These are phyloP conservation scores for Microplitis mediator DNA, from an alignment of 1,140 invertebrate species.

Conservation along the genomic window DNA sequence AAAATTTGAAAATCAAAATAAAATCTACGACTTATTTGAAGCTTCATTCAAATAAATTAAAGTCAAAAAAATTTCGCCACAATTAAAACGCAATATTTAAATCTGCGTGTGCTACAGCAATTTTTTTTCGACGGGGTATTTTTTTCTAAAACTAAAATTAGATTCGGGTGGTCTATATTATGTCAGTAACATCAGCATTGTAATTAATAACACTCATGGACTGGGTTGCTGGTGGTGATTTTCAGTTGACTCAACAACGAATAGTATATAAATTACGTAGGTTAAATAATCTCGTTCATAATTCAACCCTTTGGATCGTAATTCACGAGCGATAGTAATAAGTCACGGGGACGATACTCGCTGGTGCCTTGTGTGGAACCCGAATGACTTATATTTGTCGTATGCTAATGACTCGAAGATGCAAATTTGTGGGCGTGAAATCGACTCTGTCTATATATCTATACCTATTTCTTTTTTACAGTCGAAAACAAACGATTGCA, in stretches of 20 bases:
- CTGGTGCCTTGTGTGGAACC: neutral
- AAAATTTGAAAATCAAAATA: too few species aligned
- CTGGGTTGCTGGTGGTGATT: slow-evolving; percentile 10
- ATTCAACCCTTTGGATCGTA: slow-evolving; percentile 51
- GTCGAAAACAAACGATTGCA: slow-evolving; percentile 30
- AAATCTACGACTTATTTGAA: too few species aligned
- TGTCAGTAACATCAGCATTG: slow-evolving; percentile 28
- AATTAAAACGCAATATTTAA: too few species aligned
- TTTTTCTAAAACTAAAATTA: neutral
- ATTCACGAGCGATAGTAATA: slow-evolving; percentile 33
- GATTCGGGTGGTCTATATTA: slow-evolving; percentile 19
- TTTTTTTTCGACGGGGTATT: neutral
- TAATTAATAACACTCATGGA: slow-evolving; percentile 55
- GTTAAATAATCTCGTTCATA: slow-evolving; percentile 54
- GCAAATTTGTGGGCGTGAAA: slow-evolving; percentile 43
- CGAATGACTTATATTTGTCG: slow-evolving; percentile 33
- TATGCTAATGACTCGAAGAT: slow-evolving; percentile 44
- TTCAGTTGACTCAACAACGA: slow-evolving; percentile 6
- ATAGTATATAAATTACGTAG: slow-evolving; percentile 50
- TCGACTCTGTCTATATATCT: neutral
- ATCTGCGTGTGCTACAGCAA: too few species aligned
- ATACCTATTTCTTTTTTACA: neutral
- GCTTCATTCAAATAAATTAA: too few species aligned
- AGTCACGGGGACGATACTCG: neutral
- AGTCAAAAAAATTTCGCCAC: too few species aligned